Evolutionary conservation across 2,888 invertebrate species (phyloP), one percentile per base, ranked within the genome.

Genomic region (Hanleya hanleyi): DNA sequence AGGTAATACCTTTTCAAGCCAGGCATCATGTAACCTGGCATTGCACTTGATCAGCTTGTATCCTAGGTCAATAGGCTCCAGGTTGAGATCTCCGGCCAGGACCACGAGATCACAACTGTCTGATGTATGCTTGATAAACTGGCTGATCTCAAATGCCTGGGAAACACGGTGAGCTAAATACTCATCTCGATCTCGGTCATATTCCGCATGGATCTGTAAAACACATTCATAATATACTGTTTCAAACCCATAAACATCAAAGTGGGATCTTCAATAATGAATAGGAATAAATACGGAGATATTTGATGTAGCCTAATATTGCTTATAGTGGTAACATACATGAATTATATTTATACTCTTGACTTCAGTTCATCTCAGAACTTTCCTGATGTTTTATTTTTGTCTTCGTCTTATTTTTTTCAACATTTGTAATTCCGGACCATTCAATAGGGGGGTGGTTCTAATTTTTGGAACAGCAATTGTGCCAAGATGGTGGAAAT

Each of bases 101-200:
- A 99, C 93, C 69, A 95, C 94, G 33, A 97, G 92, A 91, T 98
- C 97, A 70, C 91, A 90, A n/a, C 82, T 79, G 2, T 93, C 92
- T 61, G 94, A 93, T 0, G 97, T 98, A 84, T 96, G 93, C 84
- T 95, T 94, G 72, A 99, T 95, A 90, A 99, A 97, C 92, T 98
- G 97, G 75, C 97, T 96, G 71, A 97, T 95, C 86, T 99, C 97
- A 88, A 96, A 96, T 0, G 98, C 96, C 92, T 99, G 99, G 69
- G 96, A 92, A 7, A 97, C 93, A 83, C 99, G 93, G 91, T 99
- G 99, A 50, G 97, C 95, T 81, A 95, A 92, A 90, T 99, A 99
- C 75, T 92, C 92, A 88, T 98, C 98, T 87, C 94, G 93, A 75
- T 94, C 93, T 47, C 93, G 92, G 88, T 96, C 93, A 86, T 99